phyloP scores from a whole-genome alignment of 2,113 vertebrate genomes.

The Daphoenositta chrysoptera region DNA sequence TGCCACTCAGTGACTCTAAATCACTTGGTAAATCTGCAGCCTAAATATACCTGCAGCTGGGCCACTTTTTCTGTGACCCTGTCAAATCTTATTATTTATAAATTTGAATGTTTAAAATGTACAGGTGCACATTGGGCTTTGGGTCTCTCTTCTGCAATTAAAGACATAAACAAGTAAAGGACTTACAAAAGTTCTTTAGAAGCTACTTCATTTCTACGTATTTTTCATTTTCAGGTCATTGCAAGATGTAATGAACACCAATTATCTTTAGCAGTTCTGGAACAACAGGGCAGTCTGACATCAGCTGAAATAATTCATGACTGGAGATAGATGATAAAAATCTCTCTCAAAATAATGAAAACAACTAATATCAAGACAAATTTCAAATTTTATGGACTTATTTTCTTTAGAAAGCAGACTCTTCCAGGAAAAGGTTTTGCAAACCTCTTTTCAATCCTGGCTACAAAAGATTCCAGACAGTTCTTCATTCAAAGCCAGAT shows the following conservation, averaged over 20 bases:
- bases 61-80: constrained; percentile 2
- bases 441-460: background rate
- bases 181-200: background rate
- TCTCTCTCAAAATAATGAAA: background rate
- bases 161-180: background rate
- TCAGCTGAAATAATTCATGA: background rate
- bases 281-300: background rate
- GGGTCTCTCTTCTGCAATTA: background rate
- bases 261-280: background rate
- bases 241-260: background rate
- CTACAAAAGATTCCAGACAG: background rate
- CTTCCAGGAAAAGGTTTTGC: background rate
- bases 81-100: constrained; percentile 3
- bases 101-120: background rate
- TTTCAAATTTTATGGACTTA: background rate
- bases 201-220: background rate
- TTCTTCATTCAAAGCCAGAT: background rate
- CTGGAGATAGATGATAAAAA: background rate
- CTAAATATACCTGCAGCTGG: background rate
- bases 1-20: background rate
- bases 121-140: background rate
- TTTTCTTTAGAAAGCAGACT: background rate
- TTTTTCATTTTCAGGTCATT: background rate
- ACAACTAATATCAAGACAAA: background rate
- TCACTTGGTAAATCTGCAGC: background rate